phyloP scores from a whole-genome alignment of 2,888 invertebrate species.

The Bellardia pandia region DNA sequence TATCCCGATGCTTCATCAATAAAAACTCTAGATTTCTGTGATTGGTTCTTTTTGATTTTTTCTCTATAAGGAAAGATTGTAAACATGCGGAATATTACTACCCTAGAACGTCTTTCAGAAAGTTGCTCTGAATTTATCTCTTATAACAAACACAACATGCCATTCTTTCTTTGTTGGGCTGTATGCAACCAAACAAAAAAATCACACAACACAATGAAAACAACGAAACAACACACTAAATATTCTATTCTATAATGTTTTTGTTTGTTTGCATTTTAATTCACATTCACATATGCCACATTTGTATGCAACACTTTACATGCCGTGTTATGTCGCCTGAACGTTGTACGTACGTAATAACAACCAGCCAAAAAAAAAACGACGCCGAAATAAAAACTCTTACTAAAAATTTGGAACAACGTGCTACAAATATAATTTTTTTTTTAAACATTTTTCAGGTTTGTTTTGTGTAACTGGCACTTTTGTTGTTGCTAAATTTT shows the following conservation, averaged over 20 bases:
- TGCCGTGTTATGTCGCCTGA: constrained; percentile 69
- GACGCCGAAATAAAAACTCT: constrained; percentile 41
- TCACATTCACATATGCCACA: constrained; percentile 69
- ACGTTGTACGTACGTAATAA: constrained; percentile 47
- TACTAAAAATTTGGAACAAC: constrained; percentile 70
- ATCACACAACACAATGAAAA: constrained; percentile 43
- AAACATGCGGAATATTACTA: too few species aligned
- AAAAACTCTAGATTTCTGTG: too few species aligned
- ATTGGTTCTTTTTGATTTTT: too few species aligned
- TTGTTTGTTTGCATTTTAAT: constrained; percentile 38
- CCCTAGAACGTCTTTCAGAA: too few species aligned
- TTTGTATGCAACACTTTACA: constrained; percentile 73
- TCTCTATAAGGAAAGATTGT: too few species aligned
- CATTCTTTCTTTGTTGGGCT: neutral
- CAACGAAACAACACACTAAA: constrained; percentile 49
- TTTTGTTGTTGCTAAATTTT: constrained; percentile 43
- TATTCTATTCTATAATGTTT: constrained; percentile 57
- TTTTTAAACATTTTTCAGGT: constrained; percentile 61
- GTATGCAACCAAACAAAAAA: neutral
- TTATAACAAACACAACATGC: constrained; percentile 19
- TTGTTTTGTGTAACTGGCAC: constrained; percentile 41
- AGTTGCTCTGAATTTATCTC: too few species aligned
- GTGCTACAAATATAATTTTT: constrained; percentile 68
- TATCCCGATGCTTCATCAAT: too few species aligned
- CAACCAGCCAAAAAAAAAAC: constrained; percentile 35